Percentiles rank a stretch among this genome's conserved stretches.
phyloP scores from a whole-genome alignment of 2,113 vertebrate genomes.

The Puffinus mauretanicus region DNA sequence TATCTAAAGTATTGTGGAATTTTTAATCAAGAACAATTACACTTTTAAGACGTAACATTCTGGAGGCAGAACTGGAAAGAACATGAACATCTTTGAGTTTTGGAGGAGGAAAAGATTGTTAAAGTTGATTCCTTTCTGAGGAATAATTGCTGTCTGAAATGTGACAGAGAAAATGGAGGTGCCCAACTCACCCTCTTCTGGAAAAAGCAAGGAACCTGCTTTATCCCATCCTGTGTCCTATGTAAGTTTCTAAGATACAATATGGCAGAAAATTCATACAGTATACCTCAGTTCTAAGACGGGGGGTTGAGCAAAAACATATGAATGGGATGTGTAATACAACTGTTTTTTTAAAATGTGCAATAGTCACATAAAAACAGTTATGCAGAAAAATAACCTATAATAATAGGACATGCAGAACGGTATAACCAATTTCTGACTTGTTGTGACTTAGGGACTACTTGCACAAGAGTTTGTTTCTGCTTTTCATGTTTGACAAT shows the following conservation, averaged over 20 bases:
- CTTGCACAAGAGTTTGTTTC: neutral
- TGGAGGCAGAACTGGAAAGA: neutral
- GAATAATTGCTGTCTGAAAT: neutral
- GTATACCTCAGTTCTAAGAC: neutral
- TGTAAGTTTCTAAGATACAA: neutral
- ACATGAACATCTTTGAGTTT: neutral
- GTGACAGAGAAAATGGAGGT: neutral
- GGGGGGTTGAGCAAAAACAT: neutral
- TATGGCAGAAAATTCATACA: neutral
- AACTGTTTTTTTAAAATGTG: neutral
- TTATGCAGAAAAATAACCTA: neutral
- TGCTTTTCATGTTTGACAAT: neutral
- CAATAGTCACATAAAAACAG: neutral
- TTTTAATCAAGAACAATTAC: neutral
- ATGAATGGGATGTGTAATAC: neutral
- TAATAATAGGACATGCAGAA: neutral
- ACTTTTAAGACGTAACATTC: neutral
- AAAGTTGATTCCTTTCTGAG: neutral
- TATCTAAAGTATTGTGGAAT: neutral
- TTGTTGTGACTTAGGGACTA: neutral
- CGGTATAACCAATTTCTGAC: neutral
- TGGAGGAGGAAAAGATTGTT: neutral
- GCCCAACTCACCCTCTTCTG: neutral
- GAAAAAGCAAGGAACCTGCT: neutral
- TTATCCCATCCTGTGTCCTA: neutral